Conservation (phyloP, 2,888 invertebrate species). For the Clanis bilineata region DNA sequence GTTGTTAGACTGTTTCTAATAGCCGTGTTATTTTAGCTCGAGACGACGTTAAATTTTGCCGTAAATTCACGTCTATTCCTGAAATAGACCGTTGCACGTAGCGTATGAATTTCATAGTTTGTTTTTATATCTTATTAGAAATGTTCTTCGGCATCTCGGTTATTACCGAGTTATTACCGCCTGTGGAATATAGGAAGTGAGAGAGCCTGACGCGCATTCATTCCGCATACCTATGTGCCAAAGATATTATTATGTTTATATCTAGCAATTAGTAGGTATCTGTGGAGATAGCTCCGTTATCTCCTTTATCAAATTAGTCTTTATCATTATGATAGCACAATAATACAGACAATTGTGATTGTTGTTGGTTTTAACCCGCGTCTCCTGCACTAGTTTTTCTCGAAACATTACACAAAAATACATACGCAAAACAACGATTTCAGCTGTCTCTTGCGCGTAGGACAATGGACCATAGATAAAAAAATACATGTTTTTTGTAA, state of each 20-base stretch:
- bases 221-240: not conserved
- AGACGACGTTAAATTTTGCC: constrained; percentile 2
- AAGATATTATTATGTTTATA: not conserved
- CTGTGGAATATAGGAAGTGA: constrained; percentile 4
- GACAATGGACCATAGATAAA: too few species aligned
- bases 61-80: not conserved
- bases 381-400: too few species aligned
- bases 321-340: not conserved
- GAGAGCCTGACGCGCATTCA: not conserved
- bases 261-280: not conserved
- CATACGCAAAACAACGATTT: too few species aligned
- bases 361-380: not conserved
- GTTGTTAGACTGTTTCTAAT: not conserved
- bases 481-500: too few species aligned
- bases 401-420: too few species aligned
- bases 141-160: constrained; percentile 7
- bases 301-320: not conserved
- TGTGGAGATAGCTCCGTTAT: not conserved
- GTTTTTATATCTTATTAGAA: constrained; percentile 7
- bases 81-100: not conserved
- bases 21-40: not conserved
- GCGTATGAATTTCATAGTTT: not conserved
- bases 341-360: not conserved
- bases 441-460: too few species aligned
- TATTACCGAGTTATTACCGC: too few species aligned